Evolutionary conservation across 2,888 invertebrate species (phyloP).

Genomic region (Ochropleura leucogaster): DNA sequence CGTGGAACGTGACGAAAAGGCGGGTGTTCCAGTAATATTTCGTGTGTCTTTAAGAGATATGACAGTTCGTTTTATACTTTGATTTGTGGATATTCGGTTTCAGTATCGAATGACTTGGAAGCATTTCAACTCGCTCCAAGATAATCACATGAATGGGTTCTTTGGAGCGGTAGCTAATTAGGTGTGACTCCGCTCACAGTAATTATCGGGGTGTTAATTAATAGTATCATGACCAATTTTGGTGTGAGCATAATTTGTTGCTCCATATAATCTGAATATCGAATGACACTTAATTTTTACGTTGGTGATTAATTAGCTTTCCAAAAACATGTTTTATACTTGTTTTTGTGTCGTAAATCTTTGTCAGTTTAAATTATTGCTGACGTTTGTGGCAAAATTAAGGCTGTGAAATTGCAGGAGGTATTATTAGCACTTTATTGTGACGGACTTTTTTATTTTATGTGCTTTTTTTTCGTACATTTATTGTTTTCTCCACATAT

Average conservation of each 20-base stretch:
- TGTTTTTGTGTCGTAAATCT: slow-evolving; percentile 51
- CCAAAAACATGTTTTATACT: slow-evolving; percentile 45
- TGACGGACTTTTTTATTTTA: slow-evolving; percentile 12
- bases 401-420: slow-evolving; percentile 31
- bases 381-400: slow-evolving; percentile 37
- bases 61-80: slow-evolving; percentile 63
- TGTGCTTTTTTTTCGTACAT: no score
- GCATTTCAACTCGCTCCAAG: slow-evolving; percentile 33
- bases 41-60: slow-evolving; percentile 63
- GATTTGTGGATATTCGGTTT: slow-evolving; percentile 50
- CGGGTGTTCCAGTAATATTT: slow-evolving; percentile 66
- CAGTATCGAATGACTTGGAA: slow-evolving; percentile 50
- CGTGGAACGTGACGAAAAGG: slow-evolving; percentile 71
- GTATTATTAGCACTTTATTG: not conserved
- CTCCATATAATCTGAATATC: slow-evolving; percentile 46
- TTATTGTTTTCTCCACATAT: no score
- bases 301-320: slow-evolving; percentile 52
- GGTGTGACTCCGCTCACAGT: slow-evolving; percentile 29
- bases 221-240: slow-evolving; percentile 38
- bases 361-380: slow-evolving; percentile 52
- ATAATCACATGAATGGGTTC: slow-evolving; percentile 31
- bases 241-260: slow-evolving; percentile 48
- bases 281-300: slow-evolving; percentile 52
- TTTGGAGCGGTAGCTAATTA: slow-evolving; percentile 35
- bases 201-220: slow-evolving; percentile 55